Percentiles rank a stretch among this genome's conserved stretches.
These are phyloP conservation scores for Limonius californicus DNA, from an alignment of 1,140 invertebrate species.

Conservation along the genomic window DNA sequence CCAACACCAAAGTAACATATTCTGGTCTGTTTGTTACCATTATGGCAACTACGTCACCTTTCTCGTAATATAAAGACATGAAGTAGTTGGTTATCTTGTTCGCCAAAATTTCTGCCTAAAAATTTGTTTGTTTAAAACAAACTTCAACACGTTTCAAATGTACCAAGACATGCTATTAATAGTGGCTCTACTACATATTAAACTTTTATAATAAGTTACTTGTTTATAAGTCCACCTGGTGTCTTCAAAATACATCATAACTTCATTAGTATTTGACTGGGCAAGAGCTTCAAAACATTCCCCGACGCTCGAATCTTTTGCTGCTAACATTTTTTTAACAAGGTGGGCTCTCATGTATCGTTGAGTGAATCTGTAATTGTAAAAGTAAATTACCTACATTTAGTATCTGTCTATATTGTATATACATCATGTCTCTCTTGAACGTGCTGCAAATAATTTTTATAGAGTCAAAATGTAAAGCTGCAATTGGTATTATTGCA, in stretches of 20 bases:
- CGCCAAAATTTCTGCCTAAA: neutral
- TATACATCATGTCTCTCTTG: neutral
- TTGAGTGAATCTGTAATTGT: neutral
- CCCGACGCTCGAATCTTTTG: neutral
- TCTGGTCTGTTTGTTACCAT: constrained; percentile 81
- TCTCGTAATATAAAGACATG: constrained; percentile 56
- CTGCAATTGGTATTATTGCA: neutral
- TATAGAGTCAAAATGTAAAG: neutral
- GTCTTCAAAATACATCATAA: neutral
- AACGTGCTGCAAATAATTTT: neutral
- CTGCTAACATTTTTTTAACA: neutral
- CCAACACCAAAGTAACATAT: constrained; percentile 85
- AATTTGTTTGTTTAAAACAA: neutral
- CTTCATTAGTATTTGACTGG: neutral
- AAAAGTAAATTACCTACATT: neutral
- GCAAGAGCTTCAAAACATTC: neutral
- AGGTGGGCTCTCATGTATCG: neutral
- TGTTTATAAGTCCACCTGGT: neutral
- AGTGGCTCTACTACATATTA: no score
- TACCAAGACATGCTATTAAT: no score
- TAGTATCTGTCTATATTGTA: neutral
- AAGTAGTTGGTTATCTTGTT: constrained; percentile 79
- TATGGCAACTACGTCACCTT: constrained; percentile 80
- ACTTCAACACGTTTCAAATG: no score
- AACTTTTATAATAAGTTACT: no score